phyloP scores from a whole-genome alignment of 30 jellyfish, hydroid and myxozoan species.

The Hydractinia symbiolongicarpus region DNA sequence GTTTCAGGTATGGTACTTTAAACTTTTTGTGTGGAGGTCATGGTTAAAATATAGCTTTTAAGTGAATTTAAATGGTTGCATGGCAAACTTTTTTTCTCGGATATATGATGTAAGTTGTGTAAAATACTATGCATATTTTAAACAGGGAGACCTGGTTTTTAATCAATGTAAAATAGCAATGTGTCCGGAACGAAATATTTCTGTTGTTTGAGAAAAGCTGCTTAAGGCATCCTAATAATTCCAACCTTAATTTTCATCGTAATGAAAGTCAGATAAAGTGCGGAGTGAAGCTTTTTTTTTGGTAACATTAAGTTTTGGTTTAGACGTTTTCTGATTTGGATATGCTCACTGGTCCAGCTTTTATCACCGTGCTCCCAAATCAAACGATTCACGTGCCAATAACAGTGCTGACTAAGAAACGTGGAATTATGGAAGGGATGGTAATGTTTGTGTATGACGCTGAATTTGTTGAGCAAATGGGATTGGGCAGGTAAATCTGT shows the following conservation, averaged over 20 bases:
- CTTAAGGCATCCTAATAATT: background rate
- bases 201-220: background rate
- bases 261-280: no score
- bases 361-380: constrained; percentile 61
- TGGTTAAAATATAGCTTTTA: background rate
- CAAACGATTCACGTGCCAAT: constrained; percentile 60
- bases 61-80: no score
- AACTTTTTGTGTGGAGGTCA: background rate
- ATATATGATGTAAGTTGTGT: no score
- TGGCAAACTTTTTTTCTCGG: no score
- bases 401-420: constrained; percentile 56
- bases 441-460: constrained; percentile 77
- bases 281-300: no score
- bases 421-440: constrained; percentile 80
- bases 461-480: constrained; percentile 31
- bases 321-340: constrained; percentile 83
- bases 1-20: constrained; percentile 59
- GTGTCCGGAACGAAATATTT: no score
- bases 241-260: no score
- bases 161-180: no score
- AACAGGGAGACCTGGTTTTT: no score
- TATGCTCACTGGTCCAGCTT: constrained; percentile 57
- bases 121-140: no score
- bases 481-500: constrained; percentile 40
- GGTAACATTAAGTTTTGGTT: background rate